These are phyloP conservation scores for Zenarchopterus dispar DNA, from an alignment of 2,797 vertebrate genomes.

Conservation along the genomic window DNA sequence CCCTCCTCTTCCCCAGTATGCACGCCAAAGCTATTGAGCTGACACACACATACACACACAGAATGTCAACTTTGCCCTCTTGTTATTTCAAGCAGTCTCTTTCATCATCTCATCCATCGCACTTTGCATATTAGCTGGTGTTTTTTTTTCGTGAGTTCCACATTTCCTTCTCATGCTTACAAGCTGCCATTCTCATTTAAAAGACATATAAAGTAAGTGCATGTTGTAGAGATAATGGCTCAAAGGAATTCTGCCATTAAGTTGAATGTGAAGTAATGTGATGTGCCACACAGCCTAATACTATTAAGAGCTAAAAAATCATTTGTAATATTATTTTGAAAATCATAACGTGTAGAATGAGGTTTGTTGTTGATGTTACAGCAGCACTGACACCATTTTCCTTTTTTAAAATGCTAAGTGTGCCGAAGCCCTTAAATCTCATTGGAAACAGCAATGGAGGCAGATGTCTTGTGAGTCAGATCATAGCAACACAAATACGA, in stretches of 20 bases:
- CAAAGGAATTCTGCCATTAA: constrained; percentile 31
- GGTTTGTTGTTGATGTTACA: constrained; percentile 1
- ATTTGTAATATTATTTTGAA: constrained; percentile 19
- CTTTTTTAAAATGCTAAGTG: constrained; percentile 24
- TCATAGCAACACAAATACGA: constrained; percentile 50
- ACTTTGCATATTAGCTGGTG: constrained; percentile 54
- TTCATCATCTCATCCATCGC: constrained; percentile 61
- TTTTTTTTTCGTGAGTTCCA: constrained; percentile 49
- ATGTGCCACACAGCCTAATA: constrained; percentile 18
- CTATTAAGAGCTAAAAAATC: constrained; percentile 9
- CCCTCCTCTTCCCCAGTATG: constrained; percentile 64
- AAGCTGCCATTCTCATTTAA: constrained; percentile 35
- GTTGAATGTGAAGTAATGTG: constrained; percentile 29
- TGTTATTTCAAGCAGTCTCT: constrained; percentile 65
- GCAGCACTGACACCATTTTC: constrained; percentile 32
- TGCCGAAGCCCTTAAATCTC: constrained; percentile 44
- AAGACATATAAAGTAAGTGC: constrained; percentile 36
- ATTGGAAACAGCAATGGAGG: constrained; percentile 45
- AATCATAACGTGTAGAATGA: constrained; percentile 3
- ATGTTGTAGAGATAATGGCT: constrained; percentile 40
- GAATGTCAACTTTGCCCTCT: constrained; percentile 59
- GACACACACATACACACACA: constrained; percentile 45
- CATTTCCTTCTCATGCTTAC: constrained; percentile 37
- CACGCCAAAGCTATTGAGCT: constrained; percentile 67
- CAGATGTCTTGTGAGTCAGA: constrained; percentile 69